Conservation (phyloP, 2,797 vertebrate genomes). For the Rhinogobio ventralis region DNA sequence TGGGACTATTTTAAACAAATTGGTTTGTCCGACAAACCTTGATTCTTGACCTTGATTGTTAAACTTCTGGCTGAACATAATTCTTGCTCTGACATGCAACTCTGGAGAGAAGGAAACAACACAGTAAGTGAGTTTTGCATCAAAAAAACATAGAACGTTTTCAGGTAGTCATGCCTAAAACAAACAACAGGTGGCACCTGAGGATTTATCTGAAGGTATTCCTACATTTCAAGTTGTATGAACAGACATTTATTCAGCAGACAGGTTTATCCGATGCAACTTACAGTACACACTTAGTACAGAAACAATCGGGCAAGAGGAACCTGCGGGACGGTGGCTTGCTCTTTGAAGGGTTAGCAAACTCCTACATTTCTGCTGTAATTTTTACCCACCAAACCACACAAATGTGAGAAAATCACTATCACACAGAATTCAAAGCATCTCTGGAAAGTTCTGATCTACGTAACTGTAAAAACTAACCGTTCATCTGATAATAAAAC, state of each 20-base stretch:
- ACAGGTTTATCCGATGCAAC: not conserved
- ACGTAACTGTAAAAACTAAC: not conserved
- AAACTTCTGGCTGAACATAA: not conserved
- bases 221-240: not conserved
- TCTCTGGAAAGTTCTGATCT: not conserved
- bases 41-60: not conserved
- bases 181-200: constrained; percentile 11
- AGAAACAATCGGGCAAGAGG: not conserved
- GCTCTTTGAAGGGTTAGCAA: not conserved
- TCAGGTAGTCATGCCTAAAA: not conserved
- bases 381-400: not conserved
- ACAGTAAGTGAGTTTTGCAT: not conserved
- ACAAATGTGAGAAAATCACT: not conserved
- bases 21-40: not conserved
- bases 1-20: not conserved
- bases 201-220: not conserved
- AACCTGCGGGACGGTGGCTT: not conserved
- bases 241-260: not conserved
- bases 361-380: not conserved
- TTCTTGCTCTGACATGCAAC: not conserved
- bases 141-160: not conserved
- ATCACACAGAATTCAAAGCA: not conserved
- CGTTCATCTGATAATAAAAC: not conserved
- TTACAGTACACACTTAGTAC: not conserved
- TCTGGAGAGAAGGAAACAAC: not conserved